Base-by-base conservation (phyloP, 1,140 invertebrate genomes). In the Drosophila navojoa region DNA sequence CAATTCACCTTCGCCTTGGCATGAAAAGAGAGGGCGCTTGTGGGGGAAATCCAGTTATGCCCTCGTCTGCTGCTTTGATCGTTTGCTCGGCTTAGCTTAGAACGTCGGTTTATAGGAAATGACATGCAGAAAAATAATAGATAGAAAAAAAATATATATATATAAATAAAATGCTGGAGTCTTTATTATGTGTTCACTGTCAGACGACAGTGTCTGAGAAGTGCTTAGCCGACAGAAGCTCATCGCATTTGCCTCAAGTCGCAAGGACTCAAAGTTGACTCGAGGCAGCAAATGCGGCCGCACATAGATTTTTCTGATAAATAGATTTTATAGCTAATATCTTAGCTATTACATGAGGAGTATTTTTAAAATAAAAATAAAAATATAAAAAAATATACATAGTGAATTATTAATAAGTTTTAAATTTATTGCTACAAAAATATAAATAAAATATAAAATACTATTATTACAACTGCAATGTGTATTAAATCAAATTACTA, bases 181-280 rank as follows among this genome's bases (percentile, higher is more conserved):
- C 16, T 45, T 45, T 45, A 45, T 45, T 45, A 45, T 45, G 42
- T 15, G 42, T 45, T 45, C 15, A 6, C 42, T 45, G 42, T 45
- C 42, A 19, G 19, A 2, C 19, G 19, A 19, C 19, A 19, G 19
- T 19, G 42, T 45, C 15, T 45, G n/a, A 15, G n/a, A 4, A 16
- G 5, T 5, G 42, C n/a, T 45, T 2, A 45, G 42, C 5, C 5
- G 42, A 45, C 42, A 6, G 15, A 45, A 45, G 42, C 42, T 45
- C 42, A 38, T 45, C 6, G 42, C 42, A 45, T 45, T 15, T 16
- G 42, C 1, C n/a, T 5, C 42, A 45, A 16, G 35, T 11, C 35
- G 9, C 35, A 11, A 10, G 11, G 35, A 10, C 35, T 38, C 35
- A 38, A 15, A 45, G 42, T 45, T 45, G 42, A 45, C 13, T 4